phyloP scores from a whole-genome alignment of 2,888 invertebrate species.

The Didymodactylos carnosus region DNA sequence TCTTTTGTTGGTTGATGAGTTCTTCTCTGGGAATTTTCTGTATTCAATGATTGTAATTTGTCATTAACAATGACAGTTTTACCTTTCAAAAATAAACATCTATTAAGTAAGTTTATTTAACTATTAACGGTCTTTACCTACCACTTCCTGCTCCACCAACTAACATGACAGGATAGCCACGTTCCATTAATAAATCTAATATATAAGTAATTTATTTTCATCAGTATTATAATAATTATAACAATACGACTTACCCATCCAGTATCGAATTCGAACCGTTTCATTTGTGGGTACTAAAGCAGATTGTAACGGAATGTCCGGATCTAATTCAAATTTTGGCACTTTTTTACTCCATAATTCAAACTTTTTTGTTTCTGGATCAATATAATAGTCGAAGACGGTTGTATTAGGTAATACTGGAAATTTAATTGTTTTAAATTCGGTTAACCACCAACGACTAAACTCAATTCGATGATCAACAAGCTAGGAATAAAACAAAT shows the following conservation, averaged over 20 bases:
- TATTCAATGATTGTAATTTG: slow-evolving; percentile 49
- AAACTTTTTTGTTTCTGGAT: slow-evolving; percentile 69
- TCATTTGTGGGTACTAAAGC: slow-evolving; percentile 76
- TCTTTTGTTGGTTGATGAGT: no score
- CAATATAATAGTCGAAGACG: slow-evolving; percentile 82
- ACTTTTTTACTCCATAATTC: slow-evolving; percentile 69
- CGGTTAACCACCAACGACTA: slow-evolving; percentile 93
- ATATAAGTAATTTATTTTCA: slow-evolving; percentile 31
- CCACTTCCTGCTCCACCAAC: slow-evolving; percentile 15
- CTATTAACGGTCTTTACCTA: no score
- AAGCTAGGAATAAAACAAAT: no score
- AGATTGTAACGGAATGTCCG: slow-evolving; percentile 72
- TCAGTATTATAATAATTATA: not conserved
- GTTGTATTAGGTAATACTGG: slow-evolving; percentile 55
- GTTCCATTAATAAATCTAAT: slow-evolving; percentile 65
- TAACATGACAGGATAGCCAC: slow-evolving; percentile 74
- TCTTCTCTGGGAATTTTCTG: no score
- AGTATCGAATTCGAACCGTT: slow-evolving; percentile 67
- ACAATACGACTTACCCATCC: not conserved
- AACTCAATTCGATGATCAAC: slow-evolving; percentile 74
- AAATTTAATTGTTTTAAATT: slow-evolving; percentile 81
- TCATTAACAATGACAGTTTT: slow-evolving; percentile 75
- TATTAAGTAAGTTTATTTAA: slow-evolving; percentile 4
- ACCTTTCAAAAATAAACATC: slow-evolving; percentile 38
- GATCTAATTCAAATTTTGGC: slow-evolving; percentile 70